A percentile compares a stretch with the other conserved stretches of the same genome.
Evolutionary conservation across 2,113 vertebrate species (phyloP).

Genomic region (Ophiodon elongatus): DNA sequence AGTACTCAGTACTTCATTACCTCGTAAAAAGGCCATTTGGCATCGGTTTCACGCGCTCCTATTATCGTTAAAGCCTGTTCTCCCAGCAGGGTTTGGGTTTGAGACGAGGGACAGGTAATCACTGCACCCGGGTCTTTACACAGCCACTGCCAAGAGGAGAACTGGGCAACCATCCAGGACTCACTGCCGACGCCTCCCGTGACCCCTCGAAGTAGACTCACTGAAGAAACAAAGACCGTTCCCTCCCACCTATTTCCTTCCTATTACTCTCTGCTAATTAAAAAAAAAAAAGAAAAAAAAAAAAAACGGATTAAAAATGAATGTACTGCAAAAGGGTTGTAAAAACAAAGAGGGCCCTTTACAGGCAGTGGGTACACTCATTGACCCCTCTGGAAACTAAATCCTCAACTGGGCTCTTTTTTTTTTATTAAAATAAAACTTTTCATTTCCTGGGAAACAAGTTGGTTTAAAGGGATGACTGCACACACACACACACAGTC

Average conservation of each 20-base stretch:
- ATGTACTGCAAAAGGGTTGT: conserved; percentile 60
- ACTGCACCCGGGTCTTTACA: conserved; percentile 44
- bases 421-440: neutral
- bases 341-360: conserved; percentile 71
- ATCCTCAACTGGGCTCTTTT: conserved; percentile 38
- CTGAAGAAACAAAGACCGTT: neutral
- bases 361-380: conserved; percentile 46
- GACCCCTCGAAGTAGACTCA: conserved; percentile 21
- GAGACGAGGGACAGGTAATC: conserved; percentile 63
- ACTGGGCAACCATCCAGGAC: conserved; percentile 36
- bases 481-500: conserved; percentile 50
- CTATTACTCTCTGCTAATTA: conserved; percentile 44
- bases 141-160: conserved; percentile 48
- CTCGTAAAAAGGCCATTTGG: conserved; percentile 76
- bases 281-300: neutral
- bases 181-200: conserved; percentile 23
- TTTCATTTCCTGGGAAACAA: conserved; percentile 51
- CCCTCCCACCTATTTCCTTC: conserved; percentile 31
- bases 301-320: conserved; percentile 70
- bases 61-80: conserved; percentile 58
- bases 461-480: conserved; percentile 32
- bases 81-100: conserved; percentile 66
- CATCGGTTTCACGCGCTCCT: conserved; percentile 50
- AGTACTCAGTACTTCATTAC: conserved; percentile 61
- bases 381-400: conserved; percentile 33